Evolutionary conservation across 1,140 invertebrate genomes (phyloP), one percentile per base, ranked within the genome.

Genomic region (Scaptomyza graminum): DNA sequence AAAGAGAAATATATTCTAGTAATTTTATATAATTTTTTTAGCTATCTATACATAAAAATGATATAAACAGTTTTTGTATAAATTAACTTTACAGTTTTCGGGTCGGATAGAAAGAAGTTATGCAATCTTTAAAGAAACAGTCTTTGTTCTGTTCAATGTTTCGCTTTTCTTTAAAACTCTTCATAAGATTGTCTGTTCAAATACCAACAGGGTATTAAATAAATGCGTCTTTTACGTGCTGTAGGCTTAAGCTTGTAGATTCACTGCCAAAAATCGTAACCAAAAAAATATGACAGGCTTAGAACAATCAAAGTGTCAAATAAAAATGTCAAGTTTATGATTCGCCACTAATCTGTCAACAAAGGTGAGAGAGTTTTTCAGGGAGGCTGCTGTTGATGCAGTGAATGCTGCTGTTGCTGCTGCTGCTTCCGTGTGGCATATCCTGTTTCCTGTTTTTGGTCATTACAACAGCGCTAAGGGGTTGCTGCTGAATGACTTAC

Each of bases 231-330:
- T 50, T 31, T 64, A 83, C 83, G 82, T 87, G 83, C 83, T 67
- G 57, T 63, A 67, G 83, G 79, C 83, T 87, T 87, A 88, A 37
- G 64, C 46, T 44, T 37, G 28, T 61, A 11, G 46, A 41, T 43
- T 66, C 12, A 18, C 18, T 22, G 44, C 13, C 18, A 18, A 12
- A 57, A 13, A 55, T 57, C 41, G 43, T 47, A 51, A 51, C 55
- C 39, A 18, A 43, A 34, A 55, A 67, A 71, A 61, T 61, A 61
- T 82, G 82, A 74, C 68, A 70, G 79, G 83, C 83, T 88, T 83
- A 83, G 75, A 74, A 75, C 76, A 88, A 88, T 88, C 79, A 70
- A 87, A 78, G 84, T 88, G 83, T 87, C 83, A 88, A 87, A 87
- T 87, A 87, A 87, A 87, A 60, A 83, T 79, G 79, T 79, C 83